Evolutionary conservation across 2,888 invertebrate genomes (phyloP).

Genomic region (Napeogenes sylphis): DNA sequence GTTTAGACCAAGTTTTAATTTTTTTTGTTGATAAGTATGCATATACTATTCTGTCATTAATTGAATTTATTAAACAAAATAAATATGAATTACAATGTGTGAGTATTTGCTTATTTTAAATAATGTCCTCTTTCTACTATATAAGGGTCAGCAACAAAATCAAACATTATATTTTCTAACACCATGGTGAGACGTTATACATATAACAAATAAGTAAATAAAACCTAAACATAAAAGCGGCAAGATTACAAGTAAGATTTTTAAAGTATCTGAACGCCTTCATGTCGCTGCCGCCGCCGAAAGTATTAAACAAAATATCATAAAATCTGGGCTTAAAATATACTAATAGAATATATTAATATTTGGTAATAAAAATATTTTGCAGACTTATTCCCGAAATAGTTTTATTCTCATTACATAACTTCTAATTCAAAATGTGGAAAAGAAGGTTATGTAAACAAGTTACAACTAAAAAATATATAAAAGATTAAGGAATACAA

Average conservation of each 20-base stretch:
- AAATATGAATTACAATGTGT: too few relatives aligned
- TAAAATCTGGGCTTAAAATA: not conserved
- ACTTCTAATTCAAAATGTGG: constrained; percentile 41
- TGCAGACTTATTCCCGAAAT: constrained; percentile 40
- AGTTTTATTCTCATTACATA: constrained; percentile 51
- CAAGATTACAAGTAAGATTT: not conserved
- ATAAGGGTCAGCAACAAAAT: too few relatives aligned
- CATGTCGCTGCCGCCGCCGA: too few relatives aligned
- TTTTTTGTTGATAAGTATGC: too few relatives aligned
- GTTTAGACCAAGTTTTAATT: too few relatives aligned
- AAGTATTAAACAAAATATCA: too few relatives aligned
- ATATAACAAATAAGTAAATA: not conserved
- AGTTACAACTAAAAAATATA: constrained; percentile 20
- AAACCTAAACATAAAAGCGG: not conserved
- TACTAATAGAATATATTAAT: not conserved
- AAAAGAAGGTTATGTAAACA: constrained; percentile 37
- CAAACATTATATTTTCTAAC: too few relatives aligned
- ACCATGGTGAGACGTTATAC: too few relatives aligned
- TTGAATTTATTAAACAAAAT: too few relatives aligned
- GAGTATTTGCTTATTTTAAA: too few relatives aligned
- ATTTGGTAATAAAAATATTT: constrained; percentile 10
- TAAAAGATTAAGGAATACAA: constrained; percentile 14
- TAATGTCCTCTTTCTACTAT: too few relatives aligned
- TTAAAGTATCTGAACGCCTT: not conserved
- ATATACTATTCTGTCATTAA: too few relatives aligned